Conservation (phyloP, 2,113 vertebrate genomes). For the Datnioides undecimradiatus region DNA sequence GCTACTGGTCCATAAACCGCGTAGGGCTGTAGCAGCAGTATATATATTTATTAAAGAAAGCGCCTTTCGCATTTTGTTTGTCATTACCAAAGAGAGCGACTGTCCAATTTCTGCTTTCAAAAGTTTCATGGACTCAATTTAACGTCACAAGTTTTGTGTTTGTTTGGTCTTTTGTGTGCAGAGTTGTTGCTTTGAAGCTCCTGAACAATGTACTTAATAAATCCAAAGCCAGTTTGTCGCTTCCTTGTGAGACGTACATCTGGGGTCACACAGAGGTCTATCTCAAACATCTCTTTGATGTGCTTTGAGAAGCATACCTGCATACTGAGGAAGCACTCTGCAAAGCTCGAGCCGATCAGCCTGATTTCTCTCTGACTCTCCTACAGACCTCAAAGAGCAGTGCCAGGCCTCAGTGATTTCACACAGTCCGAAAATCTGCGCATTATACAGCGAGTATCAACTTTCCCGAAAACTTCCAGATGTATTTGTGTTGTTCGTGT, state of each 20-base stretch:
- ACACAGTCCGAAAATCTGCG: conserved; percentile 50
- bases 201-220: conserved; percentile 37
- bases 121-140: neutral
- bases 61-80: neutral
- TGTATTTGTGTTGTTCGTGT: conserved; percentile 47
- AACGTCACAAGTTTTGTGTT: conserved; percentile 9
- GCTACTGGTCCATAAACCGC: neutral
- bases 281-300: conserved; percentile 77
- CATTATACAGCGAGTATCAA: conserved; percentile 38
- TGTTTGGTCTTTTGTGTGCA: conserved; percentile 55
- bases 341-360: conserved; percentile 51
- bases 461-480: conserved; percentile 58
- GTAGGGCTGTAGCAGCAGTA: neutral
- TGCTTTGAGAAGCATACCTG: conserved; percentile 64
- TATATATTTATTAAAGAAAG: neutral
- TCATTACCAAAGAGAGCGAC: neutral
- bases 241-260: conserved; percentile 39
- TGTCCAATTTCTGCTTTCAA: neutral
- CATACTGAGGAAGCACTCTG: conserved; percentile 66
- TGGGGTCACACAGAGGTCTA: conserved; percentile 54
- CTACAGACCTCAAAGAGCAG: conserved; percentile 47
- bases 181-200: conserved; percentile 27
- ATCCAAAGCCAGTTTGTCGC: conserved; percentile 40
- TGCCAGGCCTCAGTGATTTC: conserved; percentile 36
- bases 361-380: conserved; percentile 41